Conservation (phyloP, 2,797 vertebrate species). For the Tolypeutes matacus region DNA sequence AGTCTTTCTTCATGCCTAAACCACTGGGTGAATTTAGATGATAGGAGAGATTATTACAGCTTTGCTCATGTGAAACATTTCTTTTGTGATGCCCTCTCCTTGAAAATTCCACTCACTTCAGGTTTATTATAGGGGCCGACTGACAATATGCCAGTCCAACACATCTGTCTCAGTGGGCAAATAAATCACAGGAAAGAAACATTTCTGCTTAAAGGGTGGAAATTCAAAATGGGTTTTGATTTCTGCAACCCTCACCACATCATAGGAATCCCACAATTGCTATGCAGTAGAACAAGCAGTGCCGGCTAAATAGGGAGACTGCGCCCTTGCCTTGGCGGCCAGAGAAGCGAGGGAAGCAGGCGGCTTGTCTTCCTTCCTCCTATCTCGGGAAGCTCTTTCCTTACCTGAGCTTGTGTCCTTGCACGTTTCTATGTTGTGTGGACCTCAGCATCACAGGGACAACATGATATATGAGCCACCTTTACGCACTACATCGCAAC, state of each 20-base stretch:
- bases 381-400: background rate
- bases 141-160: constrained; percentile 61
- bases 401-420: background rate
- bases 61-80: background rate
- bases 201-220: constrained; percentile 64
- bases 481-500: background rate
- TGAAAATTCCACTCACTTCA: background rate
- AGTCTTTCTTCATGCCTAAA: background rate
- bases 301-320: background rate
- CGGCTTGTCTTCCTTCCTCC: background rate
- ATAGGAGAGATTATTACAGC: background rate
- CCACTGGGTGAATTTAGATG: background rate
- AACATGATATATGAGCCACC: background rate
- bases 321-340: background rate
- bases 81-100: background rate
- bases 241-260: constrained; percentile 73
- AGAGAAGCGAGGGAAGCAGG: no score
- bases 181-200: constrained; percentile 75
- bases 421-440: no score
- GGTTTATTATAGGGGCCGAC: constrained; percentile 59
- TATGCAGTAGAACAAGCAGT: background rate
- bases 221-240: constrained; percentile 68
- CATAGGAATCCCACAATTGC: constrained; percentile 75
- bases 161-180: constrained; percentile 48
- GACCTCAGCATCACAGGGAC: background rate